Percentiles rank a stretch among this genome's conserved stretches.
These are phyloP conservation scores for Megalurothrips usitatus DNA, from an alignment of 2,888 invertebrate genomes.

Conservation along the genomic window DNA sequence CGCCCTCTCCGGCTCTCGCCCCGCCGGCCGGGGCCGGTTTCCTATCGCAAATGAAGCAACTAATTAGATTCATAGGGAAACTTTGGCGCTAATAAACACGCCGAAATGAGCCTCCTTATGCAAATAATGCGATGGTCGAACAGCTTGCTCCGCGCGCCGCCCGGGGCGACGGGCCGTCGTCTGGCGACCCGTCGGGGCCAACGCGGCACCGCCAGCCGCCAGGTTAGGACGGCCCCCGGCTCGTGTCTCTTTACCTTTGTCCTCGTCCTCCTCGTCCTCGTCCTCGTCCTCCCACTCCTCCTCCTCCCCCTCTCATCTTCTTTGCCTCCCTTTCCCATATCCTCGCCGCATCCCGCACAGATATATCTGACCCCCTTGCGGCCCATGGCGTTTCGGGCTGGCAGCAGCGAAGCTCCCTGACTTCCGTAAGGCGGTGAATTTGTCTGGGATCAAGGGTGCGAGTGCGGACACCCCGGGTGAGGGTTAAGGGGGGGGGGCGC, in stretches of 20 bases:
- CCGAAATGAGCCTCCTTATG: conserved; percentile 18
- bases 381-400: no score
- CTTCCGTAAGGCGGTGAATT: neutral
- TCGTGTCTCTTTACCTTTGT: no score
- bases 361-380: no score
- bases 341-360: no score
- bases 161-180: neutral
- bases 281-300: no score
- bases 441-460: neutral
- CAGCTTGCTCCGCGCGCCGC: neutral
- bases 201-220: no score
- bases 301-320: no score
- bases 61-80: conserved; percentile 16
- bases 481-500: neutral
- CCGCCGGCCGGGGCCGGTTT: neutral
- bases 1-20: neutral
- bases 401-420: neutral
- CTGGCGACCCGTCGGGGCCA: no score
- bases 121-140: conserved; percentile 3
- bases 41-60: neutral
- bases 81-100: neutral
- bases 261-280: no score
- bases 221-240: no score
- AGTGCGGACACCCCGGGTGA: neutral
- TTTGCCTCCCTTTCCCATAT: no score